Evolutionary conservation across 2,797 vertebrate genomes (phyloP).

Genomic region (Tadarida brasiliensis): DNA sequence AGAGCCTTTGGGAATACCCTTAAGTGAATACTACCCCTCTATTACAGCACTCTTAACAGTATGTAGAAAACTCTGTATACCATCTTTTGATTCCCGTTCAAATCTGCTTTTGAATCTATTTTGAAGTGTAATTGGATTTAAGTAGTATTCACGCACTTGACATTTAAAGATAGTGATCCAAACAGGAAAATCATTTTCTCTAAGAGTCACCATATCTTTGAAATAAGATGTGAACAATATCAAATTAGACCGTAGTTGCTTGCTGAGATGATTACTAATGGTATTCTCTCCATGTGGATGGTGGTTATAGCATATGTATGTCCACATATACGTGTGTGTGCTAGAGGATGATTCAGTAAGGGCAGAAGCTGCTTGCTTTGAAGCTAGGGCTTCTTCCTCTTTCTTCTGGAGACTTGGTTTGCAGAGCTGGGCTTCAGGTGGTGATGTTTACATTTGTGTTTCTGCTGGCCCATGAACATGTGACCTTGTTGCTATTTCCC

Average conservation of each 20-base stretch:
- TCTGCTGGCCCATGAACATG: neutral
- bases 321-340: neutral
- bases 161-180: slow-evolving; percentile 41
- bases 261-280: neutral
- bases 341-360: neutral
- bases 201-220: slow-evolving; percentile 2
- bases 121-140: slow-evolving; percentile 29
- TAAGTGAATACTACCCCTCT: neutral
- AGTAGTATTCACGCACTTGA: neutral
- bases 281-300: neutral
- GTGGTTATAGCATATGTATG: neutral
- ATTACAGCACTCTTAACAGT: neutral
- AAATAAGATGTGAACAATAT: slow-evolving; percentile 24
- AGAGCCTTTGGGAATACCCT: too few relatives aligned
- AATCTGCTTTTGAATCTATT: slow-evolving; percentile 23
- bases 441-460: neutral
- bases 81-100: slow-evolving; percentile 23
- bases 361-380: neutral
- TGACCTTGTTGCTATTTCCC: neutral
- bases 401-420: neutral
- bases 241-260: neutral
- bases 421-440: neutral
- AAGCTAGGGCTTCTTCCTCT: neutral
- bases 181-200: slow-evolving; percentile 42
- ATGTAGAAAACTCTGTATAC: neutral